Conservation (phyloP, 1,140 invertebrate genomes). For the Contarinia nasturtii region DNA sequence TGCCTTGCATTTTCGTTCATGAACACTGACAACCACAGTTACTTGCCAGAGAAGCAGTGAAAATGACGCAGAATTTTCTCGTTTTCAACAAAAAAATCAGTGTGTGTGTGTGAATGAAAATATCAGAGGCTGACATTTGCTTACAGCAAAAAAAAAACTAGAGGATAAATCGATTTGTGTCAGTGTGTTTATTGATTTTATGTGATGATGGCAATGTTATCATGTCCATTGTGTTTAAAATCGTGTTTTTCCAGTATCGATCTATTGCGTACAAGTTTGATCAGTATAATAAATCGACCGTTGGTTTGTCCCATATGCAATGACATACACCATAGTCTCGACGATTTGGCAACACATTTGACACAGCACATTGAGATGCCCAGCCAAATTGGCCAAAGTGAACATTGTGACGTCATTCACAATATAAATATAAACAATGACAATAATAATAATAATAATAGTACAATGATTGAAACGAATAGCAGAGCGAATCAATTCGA, state of each 20-base stretch:
- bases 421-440: conserved; percentile 6
- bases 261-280: conserved; percentile 44
- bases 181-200: too few species aligned
- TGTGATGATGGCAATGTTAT: conserved; percentile 14
- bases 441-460: neutral
- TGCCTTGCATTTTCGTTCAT: neutral
- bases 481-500: neutral
- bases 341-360: conserved; percentile 69
- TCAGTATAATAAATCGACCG: conserved; percentile 51
- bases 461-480: neutral
- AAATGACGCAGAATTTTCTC: too few species aligned
- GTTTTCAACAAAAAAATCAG: too few species aligned
- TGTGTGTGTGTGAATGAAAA: too few species aligned
- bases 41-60: too few species aligned
- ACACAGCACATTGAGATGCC: conserved; percentile 36
- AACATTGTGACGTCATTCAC: conserved; percentile 1
- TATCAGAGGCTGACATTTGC: too few species aligned
- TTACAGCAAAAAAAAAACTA: too few species aligned
- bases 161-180: neutral
- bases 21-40: too few species aligned
- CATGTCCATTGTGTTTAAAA: conserved; percentile 55
- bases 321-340: conserved; percentile 49
- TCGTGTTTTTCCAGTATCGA: conserved; percentile 48
- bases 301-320: conserved; percentile 56
- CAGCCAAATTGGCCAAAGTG: conserved; percentile 7